Percentiles rank a stretch among this genome's conserved stretches.
phyloP scores from a whole-genome alignment of 2,113 vertebrate genomes.

The Camelus bactrianus region DNA sequence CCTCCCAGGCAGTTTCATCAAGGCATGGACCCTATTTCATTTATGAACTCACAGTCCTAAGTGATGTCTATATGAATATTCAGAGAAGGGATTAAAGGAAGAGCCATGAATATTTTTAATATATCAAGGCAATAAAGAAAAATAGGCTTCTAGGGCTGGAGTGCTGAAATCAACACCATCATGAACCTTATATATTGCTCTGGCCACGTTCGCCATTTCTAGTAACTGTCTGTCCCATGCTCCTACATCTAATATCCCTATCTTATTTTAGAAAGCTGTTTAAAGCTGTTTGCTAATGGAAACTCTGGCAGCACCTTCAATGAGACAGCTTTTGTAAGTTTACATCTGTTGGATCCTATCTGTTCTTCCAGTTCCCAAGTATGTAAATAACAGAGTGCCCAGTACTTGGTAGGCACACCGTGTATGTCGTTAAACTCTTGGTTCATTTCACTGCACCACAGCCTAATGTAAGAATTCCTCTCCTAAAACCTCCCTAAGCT shows the following conservation, averaged over 20 bases:
- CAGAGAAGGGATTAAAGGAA: slow-evolving; percentile 40
- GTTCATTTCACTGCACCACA: neutral
- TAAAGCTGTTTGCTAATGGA: slow-evolving; percentile 32
- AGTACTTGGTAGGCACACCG: neutral
- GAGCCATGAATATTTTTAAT: slow-evolving; percentile 34
- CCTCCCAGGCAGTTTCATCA: slow-evolving; percentile 12
- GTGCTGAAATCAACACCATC: neutral
- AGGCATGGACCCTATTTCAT: neutral
- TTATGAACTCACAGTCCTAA: neutral
- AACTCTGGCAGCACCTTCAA: slow-evolving; percentile 27
- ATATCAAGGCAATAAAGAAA: neutral
- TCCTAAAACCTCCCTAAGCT: neutral
- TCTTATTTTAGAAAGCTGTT: slow-evolving; percentile 26
- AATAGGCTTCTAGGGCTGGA: neutral
- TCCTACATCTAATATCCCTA: neutral
- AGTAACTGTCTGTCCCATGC: neutral
- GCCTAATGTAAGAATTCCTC: neutral
- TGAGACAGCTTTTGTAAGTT: neutral
- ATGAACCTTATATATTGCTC: neutral
- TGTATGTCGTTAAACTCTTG: neutral
- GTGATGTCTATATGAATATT: slow-evolving; percentile 9
- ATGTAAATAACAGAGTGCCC: neutral
- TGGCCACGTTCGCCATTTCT: neutral
- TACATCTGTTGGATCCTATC: neutral
- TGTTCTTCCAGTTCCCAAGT: neutral